Evolutionary conservation across 2,797 vertebrate genomes (phyloP).

Genomic region (Naso thynnoides): DNA sequence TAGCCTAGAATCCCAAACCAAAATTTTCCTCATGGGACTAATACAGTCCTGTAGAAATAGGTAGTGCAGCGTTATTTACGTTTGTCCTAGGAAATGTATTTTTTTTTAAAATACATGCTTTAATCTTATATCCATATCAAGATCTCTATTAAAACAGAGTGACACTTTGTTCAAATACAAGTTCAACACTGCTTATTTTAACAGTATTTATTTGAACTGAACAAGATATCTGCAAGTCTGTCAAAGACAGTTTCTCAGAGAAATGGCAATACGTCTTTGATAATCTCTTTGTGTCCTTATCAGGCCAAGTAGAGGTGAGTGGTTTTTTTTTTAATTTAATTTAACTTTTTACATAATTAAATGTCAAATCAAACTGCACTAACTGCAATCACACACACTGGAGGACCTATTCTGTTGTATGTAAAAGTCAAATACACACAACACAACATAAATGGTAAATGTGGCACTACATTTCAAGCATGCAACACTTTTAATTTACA

Average conservation of each 20-base stretch:
- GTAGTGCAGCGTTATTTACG: not conserved
- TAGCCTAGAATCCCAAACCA: too few relatives aligned
- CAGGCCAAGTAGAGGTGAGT: not conserved
- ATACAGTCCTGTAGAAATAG: too few relatives aligned
- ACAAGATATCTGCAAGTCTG: not conserved
- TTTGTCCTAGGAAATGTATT: not conserved
- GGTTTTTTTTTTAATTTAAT: too few relatives aligned
- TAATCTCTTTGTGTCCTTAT: not conserved
- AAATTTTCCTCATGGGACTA: too few relatives aligned
- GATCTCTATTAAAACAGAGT: not conserved
- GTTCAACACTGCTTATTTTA: not conserved
- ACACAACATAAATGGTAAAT: not conserved
- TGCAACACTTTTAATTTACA: not conserved
- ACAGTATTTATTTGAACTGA: constrained; percentile 1
- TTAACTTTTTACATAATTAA: not conserved
- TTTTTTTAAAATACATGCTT: not conserved
- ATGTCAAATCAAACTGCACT: not conserved
- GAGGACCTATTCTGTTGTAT: not conserved
- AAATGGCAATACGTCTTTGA: not conserved
- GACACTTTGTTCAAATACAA: not conserved
- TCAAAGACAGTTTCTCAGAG: not conserved
- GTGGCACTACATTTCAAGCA: not conserved
- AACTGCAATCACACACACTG: not conserved
- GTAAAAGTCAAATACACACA: not conserved
- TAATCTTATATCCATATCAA: not conserved